Base-by-base conservation (phyloP, 1,140 invertebrate genomes). In the Hypsibius dujardini region DNA sequence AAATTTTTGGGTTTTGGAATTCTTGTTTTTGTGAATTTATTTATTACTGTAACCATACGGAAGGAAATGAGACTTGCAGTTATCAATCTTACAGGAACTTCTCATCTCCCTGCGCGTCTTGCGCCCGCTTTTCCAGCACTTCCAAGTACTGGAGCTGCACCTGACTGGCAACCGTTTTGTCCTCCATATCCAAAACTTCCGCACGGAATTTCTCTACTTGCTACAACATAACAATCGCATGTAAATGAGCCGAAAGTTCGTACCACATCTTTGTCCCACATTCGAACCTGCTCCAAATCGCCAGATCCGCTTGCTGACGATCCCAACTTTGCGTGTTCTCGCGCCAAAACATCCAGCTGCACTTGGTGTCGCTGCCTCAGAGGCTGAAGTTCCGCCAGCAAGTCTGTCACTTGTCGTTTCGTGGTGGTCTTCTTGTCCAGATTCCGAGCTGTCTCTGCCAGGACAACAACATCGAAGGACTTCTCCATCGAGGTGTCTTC, bases 361-460 rank as follows among this genome's bases (percentile, higher is more conserved):
- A 42, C 42, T 42, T 67, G 12, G 42, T 45, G 12, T 12, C 3
- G 3, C 42, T 67, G 12, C 42, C 62, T 12, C 7, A 67, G 12
- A 15, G 62, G 62, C 62, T 67, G 62, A 12, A 67, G 42, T 67
- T 67, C 62, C 12, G 12, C 45, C 12, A 67, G 62, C 62, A 67
- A 42, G 3, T 12, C 12, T 7, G 62, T 7, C 45, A 67, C 42
- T 12, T 67, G 12, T 42, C 42, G 12, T 42, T 42, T 67, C 3
- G 12, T 67, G 62, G 62, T 42, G 62, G 45, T 42, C 62, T 45
- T 12, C 42, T 45, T 3, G 12, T 67, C 62, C 62, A 67, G 62
- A 7, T 67, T 42, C 12, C 42, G 62, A 15, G 42, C 45, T 3
- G 12, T 12, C 12, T 67, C 42, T 42, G 62, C 42, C 42, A 67